phyloP scores from a whole-genome alignment of 92 coral and sea anemone species.

The Meandrina meandrites region DNA sequence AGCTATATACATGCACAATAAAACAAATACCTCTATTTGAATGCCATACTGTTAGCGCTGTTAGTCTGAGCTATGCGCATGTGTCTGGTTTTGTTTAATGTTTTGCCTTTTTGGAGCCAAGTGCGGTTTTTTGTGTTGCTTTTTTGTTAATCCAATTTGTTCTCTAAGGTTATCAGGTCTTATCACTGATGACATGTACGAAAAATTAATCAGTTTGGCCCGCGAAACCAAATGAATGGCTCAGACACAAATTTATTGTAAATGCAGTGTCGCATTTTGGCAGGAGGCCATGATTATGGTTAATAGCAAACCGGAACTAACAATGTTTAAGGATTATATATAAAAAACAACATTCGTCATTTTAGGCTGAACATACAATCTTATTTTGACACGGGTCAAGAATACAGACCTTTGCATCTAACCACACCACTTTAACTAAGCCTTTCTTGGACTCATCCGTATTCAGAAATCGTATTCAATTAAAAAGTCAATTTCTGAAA shows the following conservation, averaged over 20 bases:
- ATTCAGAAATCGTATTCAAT: neutral
- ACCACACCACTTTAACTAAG: neutral
- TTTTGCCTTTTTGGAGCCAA: neutral
- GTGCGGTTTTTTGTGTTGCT: neutral
- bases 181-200: too few relatives aligned
- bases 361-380: neutral
- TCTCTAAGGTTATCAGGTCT: neutral
- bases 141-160: neutral
- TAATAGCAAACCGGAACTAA: neutral
- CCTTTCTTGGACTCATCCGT: neutral
- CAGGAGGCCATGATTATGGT: too few relatives aligned
- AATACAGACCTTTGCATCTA: neutral
- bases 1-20: neutral
- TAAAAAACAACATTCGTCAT: neutral
- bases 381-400: conserved; percentile 3
- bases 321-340: neutral
- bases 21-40: neutral
- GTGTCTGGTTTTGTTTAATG: neutral
- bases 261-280: neutral
- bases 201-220: neutral
- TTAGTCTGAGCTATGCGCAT: neutral
- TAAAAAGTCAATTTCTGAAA: neutral
- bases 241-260: neutral
- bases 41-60: neutral
- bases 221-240: neutral